Conservation (phyloP, 2,888 invertebrate species). For the Diarsia rubi region DNA sequence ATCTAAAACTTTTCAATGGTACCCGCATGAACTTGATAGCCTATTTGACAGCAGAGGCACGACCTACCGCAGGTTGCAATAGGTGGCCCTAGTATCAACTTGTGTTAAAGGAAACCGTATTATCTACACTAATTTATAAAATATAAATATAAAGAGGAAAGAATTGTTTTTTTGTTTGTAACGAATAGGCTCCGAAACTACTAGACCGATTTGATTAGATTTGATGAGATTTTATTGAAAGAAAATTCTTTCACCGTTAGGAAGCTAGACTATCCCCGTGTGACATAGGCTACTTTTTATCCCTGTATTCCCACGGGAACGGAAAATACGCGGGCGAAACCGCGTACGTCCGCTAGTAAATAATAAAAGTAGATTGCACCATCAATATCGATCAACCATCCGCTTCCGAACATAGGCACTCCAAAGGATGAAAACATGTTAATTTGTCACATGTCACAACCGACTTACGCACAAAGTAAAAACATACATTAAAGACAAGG, state of each 20-base stretch:
- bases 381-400: background rate
- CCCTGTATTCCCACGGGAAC: too few relatives aligned
- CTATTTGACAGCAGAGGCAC: conserved; percentile 31
- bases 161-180: too few relatives aligned
- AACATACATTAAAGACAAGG: background rate
- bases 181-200: too few relatives aligned
- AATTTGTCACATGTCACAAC: background rate
- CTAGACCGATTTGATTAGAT: too few relatives aligned
- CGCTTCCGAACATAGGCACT: background rate
- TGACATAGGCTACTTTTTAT: too few relatives aligned
- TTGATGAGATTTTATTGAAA: too few relatives aligned
- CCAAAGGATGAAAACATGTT: background rate
- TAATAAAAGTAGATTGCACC: background rate
- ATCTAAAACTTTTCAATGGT: conserved; percentile 31
- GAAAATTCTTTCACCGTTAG: too few relatives aligned
- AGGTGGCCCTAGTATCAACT: conserved; percentile 32
- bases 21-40: conserved; percentile 61
- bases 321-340: too few relatives aligned
- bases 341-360: too few relatives aligned
- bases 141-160: too few relatives aligned
- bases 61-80: conserved; percentile 61
- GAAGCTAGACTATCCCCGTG: too few relatives aligned
- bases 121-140: too few relatives aligned
- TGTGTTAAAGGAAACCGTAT: background rate
- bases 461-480: background rate